Evolutionary conservation across 2,113 vertebrate species (phyloP).

Genomic region (Macroglossus sobrinus): DNA sequence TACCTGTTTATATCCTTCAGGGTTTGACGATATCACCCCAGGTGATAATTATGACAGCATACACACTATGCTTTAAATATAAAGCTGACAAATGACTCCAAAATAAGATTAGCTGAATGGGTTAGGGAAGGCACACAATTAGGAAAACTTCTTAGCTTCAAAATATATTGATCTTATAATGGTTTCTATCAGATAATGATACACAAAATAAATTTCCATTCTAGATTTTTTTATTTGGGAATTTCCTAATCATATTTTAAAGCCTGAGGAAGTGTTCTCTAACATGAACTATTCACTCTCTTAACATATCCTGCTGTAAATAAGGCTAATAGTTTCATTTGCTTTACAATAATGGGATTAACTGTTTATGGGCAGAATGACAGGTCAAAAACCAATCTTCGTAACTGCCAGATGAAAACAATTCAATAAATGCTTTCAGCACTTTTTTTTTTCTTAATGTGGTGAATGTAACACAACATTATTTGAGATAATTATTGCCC

Average conservation of each 20-base stretch:
- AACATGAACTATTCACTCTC: background rate
- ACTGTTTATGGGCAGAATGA: constrained; percentile 19
- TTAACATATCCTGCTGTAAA: constrained; percentile 54
- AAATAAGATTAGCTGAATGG: background rate
- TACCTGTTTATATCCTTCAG: constrained; percentile 47
- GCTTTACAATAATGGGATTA: constrained; percentile 47
- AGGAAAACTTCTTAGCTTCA: constrained; percentile 7
- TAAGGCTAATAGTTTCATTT: constrained; percentile 57
- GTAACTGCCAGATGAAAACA: constrained; percentile 38
- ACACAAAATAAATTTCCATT: constrained; percentile 34
- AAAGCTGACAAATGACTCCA: constrained; percentile 34
- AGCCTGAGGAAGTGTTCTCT: background rate
- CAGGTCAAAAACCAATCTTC: constrained; percentile 49
- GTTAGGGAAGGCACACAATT: constrained; percentile 20
- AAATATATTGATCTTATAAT: constrained; percentile 49
- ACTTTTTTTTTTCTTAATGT: background rate
- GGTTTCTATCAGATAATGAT: background rate
- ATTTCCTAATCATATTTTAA: constrained; percentile 59
- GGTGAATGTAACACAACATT: constrained; percentile 15
- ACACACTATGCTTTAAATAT: constrained; percentile 48
- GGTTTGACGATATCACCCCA: constrained; percentile 37
- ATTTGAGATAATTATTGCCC: constrained; percentile 36
- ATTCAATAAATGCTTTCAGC: background rate
- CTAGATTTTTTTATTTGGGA: constrained; percentile 32
- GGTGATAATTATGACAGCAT: constrained; percentile 26